Evolutionary conservation across 2,888 invertebrate genomes (phyloP).

Genomic region (Neuroscelio doddi): DNA sequence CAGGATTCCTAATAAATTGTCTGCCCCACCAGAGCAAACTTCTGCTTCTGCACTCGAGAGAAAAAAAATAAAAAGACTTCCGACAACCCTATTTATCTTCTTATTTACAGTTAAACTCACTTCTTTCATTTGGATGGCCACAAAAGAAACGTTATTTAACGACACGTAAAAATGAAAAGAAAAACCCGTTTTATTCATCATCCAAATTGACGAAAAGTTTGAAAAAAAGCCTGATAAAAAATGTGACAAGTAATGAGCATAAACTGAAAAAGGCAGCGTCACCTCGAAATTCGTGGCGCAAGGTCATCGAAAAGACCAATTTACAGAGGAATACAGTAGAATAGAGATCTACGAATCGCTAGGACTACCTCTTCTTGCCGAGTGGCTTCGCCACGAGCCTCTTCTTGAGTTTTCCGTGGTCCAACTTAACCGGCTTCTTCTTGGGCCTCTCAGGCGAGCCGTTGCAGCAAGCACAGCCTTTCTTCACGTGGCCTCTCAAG

Average conservation of each 20-base stretch:
- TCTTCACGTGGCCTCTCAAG: conserved; percentile 76
- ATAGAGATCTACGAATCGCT: conserved; percentile 48
- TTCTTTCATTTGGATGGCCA: too few species aligned
- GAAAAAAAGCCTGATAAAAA: too few species aligned
- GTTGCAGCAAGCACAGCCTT: conserved; percentile 77
- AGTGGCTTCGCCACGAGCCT: conserved; percentile 59
- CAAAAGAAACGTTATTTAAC: too few species aligned
- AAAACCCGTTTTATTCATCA: too few species aligned
- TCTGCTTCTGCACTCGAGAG: too few species aligned
- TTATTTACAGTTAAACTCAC: too few species aligned
- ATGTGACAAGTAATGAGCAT: too few species aligned
- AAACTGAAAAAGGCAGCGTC: too few species aligned
- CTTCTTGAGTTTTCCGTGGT: conserved; percentile 63
- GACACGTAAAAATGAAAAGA: too few species aligned
- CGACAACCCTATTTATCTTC: too few species aligned
- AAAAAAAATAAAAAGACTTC: too few species aligned
- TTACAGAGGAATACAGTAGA: conserved; percentile 25
- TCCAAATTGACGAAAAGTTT: too few species aligned
- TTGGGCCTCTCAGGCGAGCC: conserved; percentile 75
- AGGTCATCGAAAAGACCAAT: conserved; percentile 12
- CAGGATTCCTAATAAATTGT: conserved; percentile 43
- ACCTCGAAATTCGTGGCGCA: neutral
- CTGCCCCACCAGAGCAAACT: conserved; percentile 34
- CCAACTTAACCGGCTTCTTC: conserved; percentile 70
- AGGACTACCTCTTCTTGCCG: conserved; percentile 71